Conservation (phyloP, 2,113 vertebrate genomes). For the Daphoenositta chrysoptera region DNA sequence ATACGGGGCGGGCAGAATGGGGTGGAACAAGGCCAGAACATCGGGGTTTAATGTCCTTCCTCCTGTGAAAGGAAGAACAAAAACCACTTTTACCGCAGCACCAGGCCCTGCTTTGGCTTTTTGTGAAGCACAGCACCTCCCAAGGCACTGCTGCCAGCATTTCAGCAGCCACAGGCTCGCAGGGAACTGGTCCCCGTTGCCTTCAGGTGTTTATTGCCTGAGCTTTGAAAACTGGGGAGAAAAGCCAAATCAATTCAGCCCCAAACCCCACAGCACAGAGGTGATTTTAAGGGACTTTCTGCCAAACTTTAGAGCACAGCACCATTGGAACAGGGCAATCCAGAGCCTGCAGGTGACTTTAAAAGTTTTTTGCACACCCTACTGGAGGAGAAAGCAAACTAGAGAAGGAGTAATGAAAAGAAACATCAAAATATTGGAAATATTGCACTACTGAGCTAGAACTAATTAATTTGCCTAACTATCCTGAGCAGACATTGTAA, state of each 20-base stretch:
- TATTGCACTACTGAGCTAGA: not conserved
- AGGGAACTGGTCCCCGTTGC: not conserved
- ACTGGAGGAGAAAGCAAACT: not conserved
- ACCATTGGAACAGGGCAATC: not conserved
- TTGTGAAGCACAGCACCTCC: not conserved
- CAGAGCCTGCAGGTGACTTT: not conserved
- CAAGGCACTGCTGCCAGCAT: not conserved
- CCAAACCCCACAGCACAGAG: not conserved
- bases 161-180: not conserved
- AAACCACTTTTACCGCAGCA: accelerated
- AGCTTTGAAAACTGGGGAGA: not conserved
- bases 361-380: not conserved
- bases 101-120: not conserved
- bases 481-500: not conserved
- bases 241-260: not conserved
- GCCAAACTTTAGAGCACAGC: not conserved
- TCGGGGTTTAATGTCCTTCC: not conserved
- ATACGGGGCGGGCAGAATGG: not conserved
- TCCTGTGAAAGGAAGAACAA: not conserved
- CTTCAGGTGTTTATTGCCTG: not conserved
- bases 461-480: not conserved
- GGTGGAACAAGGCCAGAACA: not conserved
- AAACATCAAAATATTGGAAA: not conserved
- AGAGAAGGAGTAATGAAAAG: not conserved
- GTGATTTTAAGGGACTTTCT: not conserved